phyloP scores from a whole-genome alignment of 2,888 invertebrate genomes.

The Idaea dimidiata region DNA sequence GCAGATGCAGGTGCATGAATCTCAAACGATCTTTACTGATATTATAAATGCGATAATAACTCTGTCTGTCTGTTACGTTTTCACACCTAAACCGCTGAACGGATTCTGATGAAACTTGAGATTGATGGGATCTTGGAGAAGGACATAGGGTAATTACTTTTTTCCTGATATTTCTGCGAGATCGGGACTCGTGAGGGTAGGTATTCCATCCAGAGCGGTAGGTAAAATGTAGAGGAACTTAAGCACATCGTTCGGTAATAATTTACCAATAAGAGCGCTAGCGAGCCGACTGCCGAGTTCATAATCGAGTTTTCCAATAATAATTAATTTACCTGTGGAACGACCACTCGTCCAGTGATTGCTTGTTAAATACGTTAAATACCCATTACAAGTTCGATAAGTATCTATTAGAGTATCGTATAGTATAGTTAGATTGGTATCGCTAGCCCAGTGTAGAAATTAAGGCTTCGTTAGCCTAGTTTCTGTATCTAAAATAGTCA shows the following conservation, averaged over 20 bases:
- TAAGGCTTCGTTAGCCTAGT: not conserved
- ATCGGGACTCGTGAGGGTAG: too few relatives aligned
- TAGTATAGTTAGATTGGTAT: not conserved
- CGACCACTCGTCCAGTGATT: not conserved
- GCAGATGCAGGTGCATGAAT: too few relatives aligned
- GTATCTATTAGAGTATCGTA: not conserved
- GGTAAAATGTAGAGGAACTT: not conserved
- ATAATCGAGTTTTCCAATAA: not conserved
- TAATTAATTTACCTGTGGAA: not conserved
- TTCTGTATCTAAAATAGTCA: not conserved
- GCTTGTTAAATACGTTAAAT: not conserved
- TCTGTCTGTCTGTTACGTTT: too few relatives aligned
- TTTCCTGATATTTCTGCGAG: too few relatives aligned
- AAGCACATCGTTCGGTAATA: not conserved
- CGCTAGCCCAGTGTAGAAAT: not conserved
- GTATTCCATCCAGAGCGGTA: too few relatives aligned
- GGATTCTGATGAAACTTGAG: not conserved
- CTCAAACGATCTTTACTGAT: too few relatives aligned
- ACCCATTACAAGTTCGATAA: not conserved
- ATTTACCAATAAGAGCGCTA: not conserved
- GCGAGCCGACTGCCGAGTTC: not conserved
- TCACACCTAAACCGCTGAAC: not conserved
- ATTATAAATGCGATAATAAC: too few relatives aligned
- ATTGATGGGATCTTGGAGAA: too few relatives aligned
- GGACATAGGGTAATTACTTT: too few relatives aligned